These are phyloP conservation scores for Leucozona laternaria DNA, from an alignment of 2,888 invertebrate genomes.

Conservation along the genomic window DNA sequence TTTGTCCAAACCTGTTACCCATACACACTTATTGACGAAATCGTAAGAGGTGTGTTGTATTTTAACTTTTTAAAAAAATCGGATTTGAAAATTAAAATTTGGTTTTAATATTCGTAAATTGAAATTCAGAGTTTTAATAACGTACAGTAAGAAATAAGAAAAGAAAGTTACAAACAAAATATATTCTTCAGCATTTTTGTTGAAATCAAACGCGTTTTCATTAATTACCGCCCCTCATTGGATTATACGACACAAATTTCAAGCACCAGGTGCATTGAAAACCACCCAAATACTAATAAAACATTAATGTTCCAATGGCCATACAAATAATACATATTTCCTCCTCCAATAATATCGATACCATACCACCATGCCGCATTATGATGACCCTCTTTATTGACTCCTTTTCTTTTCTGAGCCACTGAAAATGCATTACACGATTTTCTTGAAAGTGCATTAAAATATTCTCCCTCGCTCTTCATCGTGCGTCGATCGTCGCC, in stretches of 20 bases:
- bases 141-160: neutral
- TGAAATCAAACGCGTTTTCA: neutral
- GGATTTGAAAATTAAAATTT: too few species aligned
- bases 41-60: too few species aligned
- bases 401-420: constrained; percentile 32
- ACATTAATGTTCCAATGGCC: neutral
- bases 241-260: neutral
- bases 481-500: neutral
- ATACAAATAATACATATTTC: constrained; percentile 36
- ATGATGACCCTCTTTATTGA: constrained; percentile 66
- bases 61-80: too few species aligned
- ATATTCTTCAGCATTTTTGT: neutral
- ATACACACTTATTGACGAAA: too few species aligned
- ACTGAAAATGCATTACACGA: constrained; percentile 67
- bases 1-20: too few species aligned
- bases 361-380: neutral
- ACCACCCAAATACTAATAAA: neutral
- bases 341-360: constrained; percentile 14
- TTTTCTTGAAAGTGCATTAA: constrained; percentile 26
- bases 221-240: neutral
- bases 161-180: neutral
- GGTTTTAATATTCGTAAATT: too few species aligned
- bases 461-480: neutral
- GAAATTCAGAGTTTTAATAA: too few species aligned
- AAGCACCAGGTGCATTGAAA: neutral